Percentiles rank a stretch among this genome's conserved stretches.
Conservation (phyloP, 2,113 vertebrate species). For the Beaufortia kweichowensis region DNA sequence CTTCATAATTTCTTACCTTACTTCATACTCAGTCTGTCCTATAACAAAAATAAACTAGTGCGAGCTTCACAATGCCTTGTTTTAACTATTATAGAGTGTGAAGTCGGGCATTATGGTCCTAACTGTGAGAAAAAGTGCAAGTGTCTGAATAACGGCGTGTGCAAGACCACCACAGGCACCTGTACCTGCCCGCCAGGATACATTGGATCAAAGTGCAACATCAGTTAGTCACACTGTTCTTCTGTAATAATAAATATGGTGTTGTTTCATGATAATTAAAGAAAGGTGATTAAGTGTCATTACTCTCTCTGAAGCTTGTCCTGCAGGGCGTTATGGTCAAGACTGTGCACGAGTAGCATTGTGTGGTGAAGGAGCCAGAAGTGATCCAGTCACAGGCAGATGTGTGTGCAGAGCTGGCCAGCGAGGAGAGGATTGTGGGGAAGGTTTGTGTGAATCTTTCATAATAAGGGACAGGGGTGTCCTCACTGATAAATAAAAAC, state of each 20-base stretch:
- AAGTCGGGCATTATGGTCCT: conserved; percentile 72
- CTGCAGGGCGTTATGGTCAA: conserved; percentile 73
- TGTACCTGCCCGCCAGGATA: conserved; percentile 83
- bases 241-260: too few relatives aligned
- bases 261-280: too few relatives aligned
- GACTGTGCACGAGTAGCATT: conserved; percentile 72
- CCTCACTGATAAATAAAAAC: neutral
- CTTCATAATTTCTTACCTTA: neutral
- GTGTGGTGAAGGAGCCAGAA: conserved; percentile 75
- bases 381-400: conserved; percentile 75
- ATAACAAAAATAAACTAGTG: too few relatives aligned
- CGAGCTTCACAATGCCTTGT: neutral
- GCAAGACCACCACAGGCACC: conserved; percentile 71
- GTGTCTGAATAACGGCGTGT: conserved; percentile 79
- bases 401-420: conserved; percentile 79
- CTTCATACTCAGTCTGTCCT: neutral
- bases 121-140: conserved; percentile 75
- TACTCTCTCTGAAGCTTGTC: conserved; percentile 76
- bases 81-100: conserved; percentile 75
- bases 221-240: conserved; percentile 73
- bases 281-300: neutral
- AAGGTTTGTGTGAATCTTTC: conserved; percentile 60
- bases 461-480: too few relatives aligned
- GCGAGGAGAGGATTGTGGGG: conserved; percentile 75
- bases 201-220: conserved; percentile 81